Evolutionary conservation across 2,888 invertebrate genomes (phyloP), one percentile per base, ranked within the genome.

Genomic region (Aricia artaxerxes): DNA sequence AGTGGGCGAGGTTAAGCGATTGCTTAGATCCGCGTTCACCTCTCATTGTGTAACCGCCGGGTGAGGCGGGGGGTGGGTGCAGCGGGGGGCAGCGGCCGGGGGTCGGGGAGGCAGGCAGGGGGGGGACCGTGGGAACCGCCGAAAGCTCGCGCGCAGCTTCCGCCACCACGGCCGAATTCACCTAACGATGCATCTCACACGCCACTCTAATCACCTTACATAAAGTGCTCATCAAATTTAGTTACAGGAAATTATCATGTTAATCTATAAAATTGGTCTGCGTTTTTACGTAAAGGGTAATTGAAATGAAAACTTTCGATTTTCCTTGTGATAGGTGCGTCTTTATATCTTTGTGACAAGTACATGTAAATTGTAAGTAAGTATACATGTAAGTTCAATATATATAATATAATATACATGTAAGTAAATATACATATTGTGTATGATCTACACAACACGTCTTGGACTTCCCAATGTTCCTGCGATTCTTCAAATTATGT

Each of bases 1-100:
- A 90, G 91, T 93, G 93, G 94, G 94, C 93, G 94, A 94, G 94
- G 94, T 94, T 94, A 93, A 94, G 92, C 93, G 93, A 93, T 93
- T 94, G 94, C 93, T 93, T 93, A 94, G 94, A 94, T 94, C 94
- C 94, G 93, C 92, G 94, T 94, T 94, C 93, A 93, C 93, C 93
- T 93, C 90, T 92, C 91, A 93, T 94, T 94, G 94, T 94, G 94
- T 92, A 94, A 94, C 89, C 87, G 87, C 87, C 82, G 53, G 80
- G 73, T 53, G 80, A 78, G 79, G 81, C 81, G 78, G 82, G 79
- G 80, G 86, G 86, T 60, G 49, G 86, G 88, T 93, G 94, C 93
- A 94, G 94, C 94, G 93, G 93, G 91, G 77, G 77, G 57, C 44
- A 13, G 57, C 1, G 35, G 35, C 35, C 35, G 35, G 86, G 88